phyloP scores from a whole-genome alignment of 2,888 invertebrate species.

The Thymelicus acteon region DNA sequence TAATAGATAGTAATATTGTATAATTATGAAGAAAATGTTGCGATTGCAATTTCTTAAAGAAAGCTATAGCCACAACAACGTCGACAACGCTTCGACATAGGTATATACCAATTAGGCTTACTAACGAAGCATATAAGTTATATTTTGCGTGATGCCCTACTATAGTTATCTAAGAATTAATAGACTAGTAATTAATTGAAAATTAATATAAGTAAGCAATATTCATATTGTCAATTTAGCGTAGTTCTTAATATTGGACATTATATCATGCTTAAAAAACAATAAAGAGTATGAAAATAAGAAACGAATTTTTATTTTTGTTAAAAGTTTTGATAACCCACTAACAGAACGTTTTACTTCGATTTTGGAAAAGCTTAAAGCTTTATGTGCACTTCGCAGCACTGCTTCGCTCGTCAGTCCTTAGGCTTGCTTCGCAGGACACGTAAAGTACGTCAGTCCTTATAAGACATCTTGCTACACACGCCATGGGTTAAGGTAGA shows the following conservation, averaged over 20 bases:
- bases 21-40: neutral
- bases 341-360: too few relatives aligned
- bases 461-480: too few relatives aligned
- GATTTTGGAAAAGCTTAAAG: too few relatives aligned
- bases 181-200: neutral
- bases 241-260: neutral
- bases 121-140: neutral
- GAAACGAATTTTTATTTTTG: neutral
- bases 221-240: slow-evolving; percentile 27
- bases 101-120: too few relatives aligned
- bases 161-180: neutral
- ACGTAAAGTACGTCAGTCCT: too few relatives aligned
- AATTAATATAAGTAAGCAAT: neutral
- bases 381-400: too few relatives aligned
- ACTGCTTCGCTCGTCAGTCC: too few relatives aligned
- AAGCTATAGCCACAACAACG: too few relatives aligned
- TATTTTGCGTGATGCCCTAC: neutral
- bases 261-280: slow-evolving; percentile 2
- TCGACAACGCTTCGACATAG: too few relatives aligned
- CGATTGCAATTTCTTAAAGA: neutral
- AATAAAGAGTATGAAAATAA: neutral
- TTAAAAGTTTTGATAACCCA: neutral
- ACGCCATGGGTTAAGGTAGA: too few relatives aligned
- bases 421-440: too few relatives aligned
- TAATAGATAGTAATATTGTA: neutral